These are phyloP conservation scores for Bombus vancouverensis DNA, from an alignment of 1,140 invertebrate species.

Conservation along the genomic window DNA sequence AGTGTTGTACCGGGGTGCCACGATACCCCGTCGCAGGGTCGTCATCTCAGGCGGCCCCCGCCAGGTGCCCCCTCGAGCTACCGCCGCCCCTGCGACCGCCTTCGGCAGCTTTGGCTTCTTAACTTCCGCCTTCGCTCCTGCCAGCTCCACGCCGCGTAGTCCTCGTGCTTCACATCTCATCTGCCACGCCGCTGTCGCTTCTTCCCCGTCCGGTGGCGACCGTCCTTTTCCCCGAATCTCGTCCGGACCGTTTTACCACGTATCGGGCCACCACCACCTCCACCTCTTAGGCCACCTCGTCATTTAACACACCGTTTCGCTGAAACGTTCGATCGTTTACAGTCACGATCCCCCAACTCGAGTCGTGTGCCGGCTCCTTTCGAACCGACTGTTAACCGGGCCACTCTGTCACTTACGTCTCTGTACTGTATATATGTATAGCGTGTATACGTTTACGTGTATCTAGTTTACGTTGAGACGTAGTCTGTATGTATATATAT, in stretches of 20 bases:
- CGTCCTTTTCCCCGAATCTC: neutral
- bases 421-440: too few relatives aligned
- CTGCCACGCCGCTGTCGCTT: conserved; percentile 56
- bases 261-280: conserved; percentile 21
- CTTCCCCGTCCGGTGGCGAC: neutral
- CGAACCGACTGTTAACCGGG: conserved; percentile 3
- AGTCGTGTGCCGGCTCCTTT: neutral
- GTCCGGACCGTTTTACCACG: conserved; percentile 8
- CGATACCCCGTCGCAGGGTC: conserved; percentile 74
- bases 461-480: neutral
- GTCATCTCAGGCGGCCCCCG: conserved; percentile 78
- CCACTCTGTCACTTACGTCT: neutral
- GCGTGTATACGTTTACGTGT: neutral
- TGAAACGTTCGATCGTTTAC: conserved; percentile 45
- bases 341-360: neutral
- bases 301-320: conserved; percentile 37
- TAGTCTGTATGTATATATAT: too few relatives aligned
- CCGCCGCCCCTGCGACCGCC: conserved; percentile 45
- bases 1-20: conserved; percentile 70
- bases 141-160: conserved; percentile 46
- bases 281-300: conserved; percentile 5
- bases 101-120: conserved; percentile 41
- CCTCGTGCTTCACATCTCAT: conserved; percentile 75
- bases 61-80: conserved; percentile 64
- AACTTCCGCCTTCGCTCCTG: conserved; percentile 59